These are phyloP conservation scores for Stenichneumon culpator DNA, from an alignment of 2,888 invertebrate species.

Conservation along the genomic window DNA sequence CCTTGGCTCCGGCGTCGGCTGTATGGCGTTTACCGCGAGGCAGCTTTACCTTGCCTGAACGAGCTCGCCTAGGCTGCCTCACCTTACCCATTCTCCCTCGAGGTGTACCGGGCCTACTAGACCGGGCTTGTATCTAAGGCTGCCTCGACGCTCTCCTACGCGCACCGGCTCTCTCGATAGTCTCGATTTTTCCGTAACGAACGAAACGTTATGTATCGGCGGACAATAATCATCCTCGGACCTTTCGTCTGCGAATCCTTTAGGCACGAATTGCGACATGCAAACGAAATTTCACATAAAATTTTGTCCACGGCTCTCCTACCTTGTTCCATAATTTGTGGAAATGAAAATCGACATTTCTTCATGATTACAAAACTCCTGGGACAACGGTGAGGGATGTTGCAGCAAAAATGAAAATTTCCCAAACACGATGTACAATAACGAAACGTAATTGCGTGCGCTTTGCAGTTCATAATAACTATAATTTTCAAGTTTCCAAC, in stretches of 20 bases:
- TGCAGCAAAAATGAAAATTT: not conserved
- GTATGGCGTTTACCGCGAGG: conserved; percentile 55
- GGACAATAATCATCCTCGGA: not conserved
- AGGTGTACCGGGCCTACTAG: conserved; percentile 13
- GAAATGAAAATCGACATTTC: not conserved
- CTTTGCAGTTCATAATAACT: not conserved
- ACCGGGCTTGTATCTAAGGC: not conserved
- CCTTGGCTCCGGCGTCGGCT: conserved; percentile 55
- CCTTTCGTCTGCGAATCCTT: not conserved
- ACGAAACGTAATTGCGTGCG: not conserved
- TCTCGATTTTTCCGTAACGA: not conserved
- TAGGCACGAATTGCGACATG: not conserved
- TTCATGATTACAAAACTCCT: not conserved
- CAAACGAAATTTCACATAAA: not conserved
- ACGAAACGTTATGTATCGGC: not conserved
- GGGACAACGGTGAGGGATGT: not conserved
- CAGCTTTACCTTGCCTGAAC: conserved; percentile 60
- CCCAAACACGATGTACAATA: not conserved
- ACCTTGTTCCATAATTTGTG: not conserved
- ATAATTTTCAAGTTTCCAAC: not conserved
- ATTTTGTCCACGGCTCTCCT: not conserved
- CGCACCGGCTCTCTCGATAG: not conserved
- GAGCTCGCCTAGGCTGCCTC: conserved; percentile 54
- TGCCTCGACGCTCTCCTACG: conserved; percentile 10
- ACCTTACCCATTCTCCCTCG: conserved; percentile 60